Evolutionary conservation across 2,113 vertebrate genomes (phyloP).

Genomic region (Phyllopteryx taeniolatus): DNA sequence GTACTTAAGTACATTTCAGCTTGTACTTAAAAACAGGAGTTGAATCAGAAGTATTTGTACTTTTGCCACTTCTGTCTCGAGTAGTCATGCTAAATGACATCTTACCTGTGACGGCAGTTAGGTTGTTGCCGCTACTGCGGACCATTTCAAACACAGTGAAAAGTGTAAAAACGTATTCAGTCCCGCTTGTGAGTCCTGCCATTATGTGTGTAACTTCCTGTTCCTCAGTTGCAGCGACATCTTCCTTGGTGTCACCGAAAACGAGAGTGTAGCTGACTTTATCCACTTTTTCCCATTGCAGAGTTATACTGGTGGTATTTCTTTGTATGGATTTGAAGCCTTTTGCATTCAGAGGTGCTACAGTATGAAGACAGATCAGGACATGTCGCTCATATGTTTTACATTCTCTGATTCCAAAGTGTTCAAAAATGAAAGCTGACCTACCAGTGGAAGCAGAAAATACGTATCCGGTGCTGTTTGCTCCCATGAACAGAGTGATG

Average conservation of each 20-base stretch:
- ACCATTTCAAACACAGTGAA: slow-evolving; percentile 17
- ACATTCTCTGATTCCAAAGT: neutral
- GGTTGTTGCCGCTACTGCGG: slow-evolving; percentile 6
- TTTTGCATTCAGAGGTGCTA: neutral
- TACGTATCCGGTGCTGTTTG: slow-evolving; percentile 4
- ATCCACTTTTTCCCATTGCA: slow-evolving; percentile 16
- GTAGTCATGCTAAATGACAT: too few relatives aligned
- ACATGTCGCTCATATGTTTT: neutral
- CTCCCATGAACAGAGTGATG: neutral
- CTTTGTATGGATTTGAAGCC: neutral
- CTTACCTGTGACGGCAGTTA: slow-evolving; percentile 23
- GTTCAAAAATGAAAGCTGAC: neutral
- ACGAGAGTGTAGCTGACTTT: neutral
- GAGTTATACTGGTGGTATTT: slow-evolving; percentile 31
- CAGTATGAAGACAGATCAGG: neutral
- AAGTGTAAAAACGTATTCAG: slow-evolving; percentile 26
- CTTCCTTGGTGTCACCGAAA: fast-evolving
- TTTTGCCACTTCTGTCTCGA: too few relatives aligned
- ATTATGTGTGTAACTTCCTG: fast-evolving
- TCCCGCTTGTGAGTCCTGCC: neutral
- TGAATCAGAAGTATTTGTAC: too few relatives aligned
- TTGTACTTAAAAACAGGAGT: too few relatives aligned
- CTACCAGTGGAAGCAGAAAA: slow-evolving; percentile 16
- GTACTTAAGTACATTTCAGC: too few relatives aligned
- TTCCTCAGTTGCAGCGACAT: fast-evolving